Evolutionary conservation across 1,140 invertebrate species (phyloP).

Genomic region (Coboldia fuscipes): DNA sequence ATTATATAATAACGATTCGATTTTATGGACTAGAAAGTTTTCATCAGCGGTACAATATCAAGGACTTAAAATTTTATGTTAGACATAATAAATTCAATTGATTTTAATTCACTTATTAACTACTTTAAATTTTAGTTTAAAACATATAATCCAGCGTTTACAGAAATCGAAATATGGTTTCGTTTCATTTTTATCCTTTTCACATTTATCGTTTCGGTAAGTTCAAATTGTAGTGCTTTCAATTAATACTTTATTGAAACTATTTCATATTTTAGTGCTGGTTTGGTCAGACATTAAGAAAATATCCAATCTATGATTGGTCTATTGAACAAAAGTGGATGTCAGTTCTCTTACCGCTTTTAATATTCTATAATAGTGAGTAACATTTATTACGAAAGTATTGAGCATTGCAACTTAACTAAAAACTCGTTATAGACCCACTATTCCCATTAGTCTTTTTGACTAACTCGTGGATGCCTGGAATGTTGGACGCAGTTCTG

Average conservation of each 20-base stretch:
- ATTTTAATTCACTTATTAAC: slow-evolving; percentile 3
- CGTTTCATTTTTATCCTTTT: slow-evolving; percentile 76
- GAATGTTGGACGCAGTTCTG: slow-evolving; percentile 71
- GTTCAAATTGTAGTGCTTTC: slow-evolving; percentile 15
- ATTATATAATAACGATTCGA: slow-evolving; percentile 66
- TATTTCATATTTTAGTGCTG: slow-evolving; percentile 43
- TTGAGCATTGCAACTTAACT: background rate
- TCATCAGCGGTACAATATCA: slow-evolving; percentile 63
- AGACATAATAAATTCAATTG: slow-evolving; percentile 22
- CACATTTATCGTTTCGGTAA: slow-evolving; percentile 75
- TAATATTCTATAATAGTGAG: slow-evolving; percentile 84
- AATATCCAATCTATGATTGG: slow-evolving; percentile 81
- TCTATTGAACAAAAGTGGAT: slow-evolving; percentile 97
- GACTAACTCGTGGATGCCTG: slow-evolving; percentile 73
- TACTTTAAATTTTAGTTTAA: slow-evolving; percentile 49
- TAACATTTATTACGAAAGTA: no score
- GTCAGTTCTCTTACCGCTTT: slow-evolving; percentile 65
- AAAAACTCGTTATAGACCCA: slow-evolving; percentile 68
- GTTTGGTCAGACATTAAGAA: slow-evolving; percentile 72
- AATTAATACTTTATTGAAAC: slow-evolving; percentile 4
- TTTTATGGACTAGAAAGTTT: slow-evolving; percentile 71
- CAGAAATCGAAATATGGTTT: slow-evolving; percentile 93
- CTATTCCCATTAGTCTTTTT: slow-evolving; percentile 80
- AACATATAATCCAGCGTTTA: slow-evolving; percentile 86
- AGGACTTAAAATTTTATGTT: slow-evolving; percentile 73